Evolutionary conservation across 2,888 invertebrate genomes (phyloP).

Genomic region (Sericinus montela): DNA sequence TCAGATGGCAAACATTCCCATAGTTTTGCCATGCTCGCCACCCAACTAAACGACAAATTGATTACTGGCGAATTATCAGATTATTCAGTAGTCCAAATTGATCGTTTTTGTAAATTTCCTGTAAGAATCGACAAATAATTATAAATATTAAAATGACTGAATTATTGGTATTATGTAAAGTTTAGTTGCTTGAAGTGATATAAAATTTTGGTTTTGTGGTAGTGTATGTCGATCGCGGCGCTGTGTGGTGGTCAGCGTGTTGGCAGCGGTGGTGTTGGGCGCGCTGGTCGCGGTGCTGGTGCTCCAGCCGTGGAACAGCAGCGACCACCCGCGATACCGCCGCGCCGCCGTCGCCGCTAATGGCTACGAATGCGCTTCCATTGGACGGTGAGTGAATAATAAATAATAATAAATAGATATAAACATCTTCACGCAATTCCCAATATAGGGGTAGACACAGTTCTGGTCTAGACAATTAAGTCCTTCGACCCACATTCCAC

Average conservation of each 20-base stretch:
- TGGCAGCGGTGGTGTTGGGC: conserved; percentile 57
- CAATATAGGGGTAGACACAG: too few species aligned
- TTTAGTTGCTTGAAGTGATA: background rate
- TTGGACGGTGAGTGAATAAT: conserved; percentile 84
- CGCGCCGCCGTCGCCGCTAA: conserved; percentile 85
- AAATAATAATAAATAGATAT: too few species aligned
- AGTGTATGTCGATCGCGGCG: conserved; percentile 44
- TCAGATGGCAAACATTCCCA: conserved; percentile 92
- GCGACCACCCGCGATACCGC: conserved; percentile 54
- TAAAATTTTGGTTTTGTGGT: conserved; percentile 12
- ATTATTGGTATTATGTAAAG: background rate
- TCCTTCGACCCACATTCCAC: too few species aligned
- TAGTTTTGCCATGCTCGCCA: conserved; percentile 95
- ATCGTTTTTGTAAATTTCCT: conserved; percentile 90
- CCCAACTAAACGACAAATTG: conserved; percentile 82
- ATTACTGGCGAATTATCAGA: conserved; percentile 83
- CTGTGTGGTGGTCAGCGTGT: conserved; percentile 55
- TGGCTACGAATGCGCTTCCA: conserved; percentile 85
- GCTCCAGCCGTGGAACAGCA: conserved; percentile 59
- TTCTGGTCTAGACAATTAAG: too few species aligned
- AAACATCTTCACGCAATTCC: too few species aligned
- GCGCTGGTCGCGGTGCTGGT: conserved; percentile 69
- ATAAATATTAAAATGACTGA: conserved; percentile 7
- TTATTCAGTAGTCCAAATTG: conserved; percentile 87
- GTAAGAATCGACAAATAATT: conserved; percentile 69